Evolutionary conservation across 2,797 vertebrate species (phyloP), one percentile per base, ranked within the genome.

Genomic region (Sebastiscus tertius): DNA sequence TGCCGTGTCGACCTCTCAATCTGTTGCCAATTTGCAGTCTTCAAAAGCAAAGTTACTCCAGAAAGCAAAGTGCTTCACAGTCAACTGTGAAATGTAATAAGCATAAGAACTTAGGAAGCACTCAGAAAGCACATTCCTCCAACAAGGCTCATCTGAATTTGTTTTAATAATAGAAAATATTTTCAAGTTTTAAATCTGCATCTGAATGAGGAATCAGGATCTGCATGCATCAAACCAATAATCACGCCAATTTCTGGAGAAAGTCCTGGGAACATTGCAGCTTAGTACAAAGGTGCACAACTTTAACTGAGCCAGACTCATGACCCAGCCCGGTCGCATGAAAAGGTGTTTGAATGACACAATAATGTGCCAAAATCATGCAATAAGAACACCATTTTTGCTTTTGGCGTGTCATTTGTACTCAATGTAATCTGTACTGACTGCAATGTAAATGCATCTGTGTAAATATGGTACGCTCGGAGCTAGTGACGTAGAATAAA

Each of bases 61-160:
- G 68, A 77, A 75, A 65, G 36, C 7, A 36, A 13, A 79, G 49
- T 70, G 20, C 59, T 69, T 49, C 58, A 54, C 46, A 78, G 46
- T 59, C 54, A 71, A 42, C 72, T 74, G 61, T 70, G 59, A 70
- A 58, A 72, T 82, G 61, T 60, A n/a, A 66, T 77, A 78, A 64
- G 52, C 63, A 36, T 26, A 64, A 36, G 56, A 74, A 56, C 33
- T 42, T 26, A 5, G 18, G 14, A 74, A 71, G 46, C 56, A 34
- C 27, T 31, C 36, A 39, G 29, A 42, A 52, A 72, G 55, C 56
- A 29, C 55, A 58, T 22, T 34, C 31, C 14, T 49, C 14, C 61
- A 26, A 20, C 9, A 36, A 56, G n/a, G 22, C 39, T 55, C 22
- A 12, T 11, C 39, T 64, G 27, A 55, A 13, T 62, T 62, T 39